phyloP scores from a whole-genome alignment of 2,113 vertebrate species.

The Nestor notabilis region DNA sequence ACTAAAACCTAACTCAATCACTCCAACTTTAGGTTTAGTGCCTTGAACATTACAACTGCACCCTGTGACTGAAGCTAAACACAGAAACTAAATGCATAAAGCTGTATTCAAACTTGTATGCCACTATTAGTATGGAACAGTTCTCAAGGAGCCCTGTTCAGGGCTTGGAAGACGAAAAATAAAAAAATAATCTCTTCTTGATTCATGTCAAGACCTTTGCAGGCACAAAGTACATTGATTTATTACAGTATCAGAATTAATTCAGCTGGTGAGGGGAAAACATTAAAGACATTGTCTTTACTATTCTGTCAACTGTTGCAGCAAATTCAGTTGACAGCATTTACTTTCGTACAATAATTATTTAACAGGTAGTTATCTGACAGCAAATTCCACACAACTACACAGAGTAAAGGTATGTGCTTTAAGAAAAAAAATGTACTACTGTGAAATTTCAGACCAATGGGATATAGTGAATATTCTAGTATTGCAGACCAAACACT shows the following conservation, averaged over 20 bases:
- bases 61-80: neutral
- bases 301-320: neutral
- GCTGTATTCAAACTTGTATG: neutral
- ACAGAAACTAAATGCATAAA: neutral
- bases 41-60: neutral
- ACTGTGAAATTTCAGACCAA: neutral
- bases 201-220: neutral
- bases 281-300: neutral
- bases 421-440: neutral
- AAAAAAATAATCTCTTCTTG: neutral
- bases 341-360: neutral
- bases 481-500: neutral
- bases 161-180: neutral
- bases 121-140: neutral
- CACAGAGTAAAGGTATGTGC: neutral
- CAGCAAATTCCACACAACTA: neutral
- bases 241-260: neutral
- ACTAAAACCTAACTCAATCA: neutral
- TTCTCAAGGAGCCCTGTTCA: neutral
- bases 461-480: neutral
- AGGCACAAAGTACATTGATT: neutral
- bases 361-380: neutral
- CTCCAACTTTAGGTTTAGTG: neutral
- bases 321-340: neutral
- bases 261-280: neutral